Evolutionary conservation across 2,797 vertebrate genomes (phyloP).

Genomic region (Ispidina picta): DNA sequence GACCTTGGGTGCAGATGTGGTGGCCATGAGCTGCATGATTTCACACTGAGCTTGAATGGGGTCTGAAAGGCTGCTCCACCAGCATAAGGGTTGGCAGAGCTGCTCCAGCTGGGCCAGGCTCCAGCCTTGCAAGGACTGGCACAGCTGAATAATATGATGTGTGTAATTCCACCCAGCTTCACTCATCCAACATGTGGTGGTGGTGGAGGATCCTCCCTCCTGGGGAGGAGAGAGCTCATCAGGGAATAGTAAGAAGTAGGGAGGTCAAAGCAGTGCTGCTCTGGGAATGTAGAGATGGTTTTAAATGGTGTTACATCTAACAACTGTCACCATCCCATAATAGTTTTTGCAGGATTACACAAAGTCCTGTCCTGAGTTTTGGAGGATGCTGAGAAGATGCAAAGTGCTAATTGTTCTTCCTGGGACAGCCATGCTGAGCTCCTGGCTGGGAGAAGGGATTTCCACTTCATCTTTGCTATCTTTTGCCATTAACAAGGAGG

Average conservation of each 20-base stretch:
- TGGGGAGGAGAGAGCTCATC: background rate
- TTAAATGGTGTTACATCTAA: background rate
- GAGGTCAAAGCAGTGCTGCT: background rate
- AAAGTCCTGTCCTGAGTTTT: background rate
- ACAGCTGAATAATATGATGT: background rate
- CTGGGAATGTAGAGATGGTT: background rate
- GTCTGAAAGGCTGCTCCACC: background rate
- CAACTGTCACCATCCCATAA: no score
- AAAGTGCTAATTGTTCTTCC: background rate
- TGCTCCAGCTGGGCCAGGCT: background rate
- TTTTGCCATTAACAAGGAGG: background rate
- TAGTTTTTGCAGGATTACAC: background rate
- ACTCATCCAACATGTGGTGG: background rate
- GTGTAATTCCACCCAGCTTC: background rate
- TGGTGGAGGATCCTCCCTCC: background rate
- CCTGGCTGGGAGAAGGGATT: background rate
- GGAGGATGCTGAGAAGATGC: background rate
- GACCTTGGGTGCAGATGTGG: background rate
- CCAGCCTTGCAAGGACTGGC: background rate
- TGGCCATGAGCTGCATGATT: rapidly evolving
- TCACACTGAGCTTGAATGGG: rapidly evolving
- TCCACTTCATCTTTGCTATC: background rate
- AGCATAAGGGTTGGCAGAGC: background rate
- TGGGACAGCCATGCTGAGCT: background rate
- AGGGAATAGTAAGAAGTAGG: background rate